A percentile compares a stretch with the other conserved stretches of the same genome.
Conservation (phyloP, 2,888 invertebrate species). For the Omphaloscelis lunosa region DNA sequence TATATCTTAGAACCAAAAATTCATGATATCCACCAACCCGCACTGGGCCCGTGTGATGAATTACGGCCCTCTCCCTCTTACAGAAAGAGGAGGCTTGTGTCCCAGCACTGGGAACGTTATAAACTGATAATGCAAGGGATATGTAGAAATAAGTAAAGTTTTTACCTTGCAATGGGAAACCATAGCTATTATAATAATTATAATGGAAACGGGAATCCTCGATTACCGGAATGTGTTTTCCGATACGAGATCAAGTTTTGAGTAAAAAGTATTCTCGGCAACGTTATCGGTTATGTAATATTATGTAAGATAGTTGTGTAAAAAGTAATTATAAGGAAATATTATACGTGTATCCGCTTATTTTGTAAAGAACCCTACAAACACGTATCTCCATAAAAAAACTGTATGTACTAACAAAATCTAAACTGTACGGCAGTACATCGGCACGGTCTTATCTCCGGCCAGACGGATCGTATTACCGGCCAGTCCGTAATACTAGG, state of each 20-base stretch:
- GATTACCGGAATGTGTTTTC: too few species aligned
- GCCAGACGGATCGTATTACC: conserved; percentile 45
- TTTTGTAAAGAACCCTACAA: too few species aligned
- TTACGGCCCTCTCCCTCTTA: not conserved
- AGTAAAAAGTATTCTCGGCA: too few species aligned
- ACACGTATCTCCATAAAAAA: not conserved
- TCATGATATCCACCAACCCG: not conserved
- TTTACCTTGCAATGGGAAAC: too few species aligned
- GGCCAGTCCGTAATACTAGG: conserved; percentile 15
- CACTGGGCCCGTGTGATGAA: not conserved
- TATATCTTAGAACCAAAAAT: not conserved
- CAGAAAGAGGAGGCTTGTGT: not conserved
- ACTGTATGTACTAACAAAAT: conserved; percentile 15
- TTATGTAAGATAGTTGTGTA: too few species aligned
- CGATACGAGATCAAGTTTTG: too few species aligned
- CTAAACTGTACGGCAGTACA: conserved; percentile 27
- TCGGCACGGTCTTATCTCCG: conserved; percentile 31
- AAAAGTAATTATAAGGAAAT: too few species aligned
- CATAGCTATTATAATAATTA: too few species aligned
- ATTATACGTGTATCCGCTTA: too few species aligned
- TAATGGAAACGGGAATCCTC: too few species aligned
- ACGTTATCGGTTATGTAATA: too few species aligned
- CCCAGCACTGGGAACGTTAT: not conserved
- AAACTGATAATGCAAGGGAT: not conserved
- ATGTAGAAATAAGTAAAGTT: too few species aligned